Percentiles rank a stretch among this genome's conserved stretches.
phyloP scores from a whole-genome alignment of 2,888 invertebrate genomes.

The Chorisops tibialis region DNA sequence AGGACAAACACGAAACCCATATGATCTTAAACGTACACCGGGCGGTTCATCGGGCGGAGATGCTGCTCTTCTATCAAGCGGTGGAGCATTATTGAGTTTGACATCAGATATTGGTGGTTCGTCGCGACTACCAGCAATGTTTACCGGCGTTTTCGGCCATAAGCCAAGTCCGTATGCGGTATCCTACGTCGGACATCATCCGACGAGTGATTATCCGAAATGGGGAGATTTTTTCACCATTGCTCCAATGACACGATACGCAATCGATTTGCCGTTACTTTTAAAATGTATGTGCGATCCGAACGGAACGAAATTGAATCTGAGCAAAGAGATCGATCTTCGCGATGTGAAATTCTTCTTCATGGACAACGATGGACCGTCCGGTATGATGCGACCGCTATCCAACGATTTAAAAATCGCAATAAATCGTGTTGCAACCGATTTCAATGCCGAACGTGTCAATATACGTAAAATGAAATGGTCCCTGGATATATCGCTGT shows the following conservation, averaged over 20 bases:
- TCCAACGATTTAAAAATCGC: slow-evolving; percentile 49
- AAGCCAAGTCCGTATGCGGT: slow-evolving; percentile 74
- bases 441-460: slow-evolving; percentile 55
- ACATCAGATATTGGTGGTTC: slow-evolving; percentile 91
- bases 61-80: slow-evolving; percentile 72
- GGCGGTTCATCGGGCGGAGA: slow-evolving; percentile 93
- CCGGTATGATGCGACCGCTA: slow-evolving; percentile 57
- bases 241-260: slow-evolving; percentile 85
- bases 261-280: slow-evolving; percentile 74
- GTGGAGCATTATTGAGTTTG: slow-evolving; percentile 76
- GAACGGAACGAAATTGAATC: slow-evolving; percentile 51
- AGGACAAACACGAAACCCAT: slow-evolving; percentile 85
- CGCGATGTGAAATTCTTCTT: slow-evolving; percentile 71
- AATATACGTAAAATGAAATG: slow-evolving; percentile 63
- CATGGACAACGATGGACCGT: slow-evolving; percentile 72
- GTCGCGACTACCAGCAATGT: slow-evolving; percentile 82
- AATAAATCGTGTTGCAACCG: slow-evolving; percentile 48
- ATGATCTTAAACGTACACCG: slow-evolving; percentile 71
- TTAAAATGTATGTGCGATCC: slow-evolving; percentile 66
- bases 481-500: slow-evolving; percentile 60
- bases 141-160: slow-evolving; percentile 91
- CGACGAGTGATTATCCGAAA: slow-evolving; percentile 57
- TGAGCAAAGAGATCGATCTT: slow-evolving; percentile 55
- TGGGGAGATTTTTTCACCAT: slow-evolving; percentile 72
- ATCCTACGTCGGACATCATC: slow-evolving; percentile 66